Evolutionary conservation across 2,113 vertebrate genomes (phyloP).

Genomic region (Corythaeola cristata): DNA sequence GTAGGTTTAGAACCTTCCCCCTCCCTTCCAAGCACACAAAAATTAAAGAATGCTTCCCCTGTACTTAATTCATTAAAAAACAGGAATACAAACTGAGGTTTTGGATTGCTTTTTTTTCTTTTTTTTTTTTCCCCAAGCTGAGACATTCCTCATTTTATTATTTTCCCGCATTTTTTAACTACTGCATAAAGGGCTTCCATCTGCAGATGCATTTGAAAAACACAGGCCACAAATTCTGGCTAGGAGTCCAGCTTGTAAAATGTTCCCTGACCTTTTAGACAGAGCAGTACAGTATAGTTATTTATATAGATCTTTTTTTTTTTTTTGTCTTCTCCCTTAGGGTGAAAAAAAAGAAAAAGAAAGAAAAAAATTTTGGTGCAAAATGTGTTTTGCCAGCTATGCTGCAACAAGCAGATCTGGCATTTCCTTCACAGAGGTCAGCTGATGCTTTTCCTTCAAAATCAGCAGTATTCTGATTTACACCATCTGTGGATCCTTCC

Average conservation of each 20-base stretch:
- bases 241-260: background rate
- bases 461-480: background rate
- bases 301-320: background rate
- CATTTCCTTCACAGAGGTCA: background rate
- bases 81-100: background rate
- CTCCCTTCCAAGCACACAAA: slow-evolving; percentile 2
- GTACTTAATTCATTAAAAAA: slow-evolving; percentile 58
- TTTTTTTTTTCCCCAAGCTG: slow-evolving; percentile 21
- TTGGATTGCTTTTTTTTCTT: background rate
- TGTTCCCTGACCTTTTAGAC: background rate
- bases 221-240: background rate
- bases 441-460: background rate
- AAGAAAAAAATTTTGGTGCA: background rate
- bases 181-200: slow-evolving; percentile 2
- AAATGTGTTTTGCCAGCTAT: background rate
- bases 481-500: background rate
- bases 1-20: background rate
- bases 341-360: too few species aligned
- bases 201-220: background rate
- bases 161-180: slow-evolving; percentile 71
- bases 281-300: slow-evolving; percentile 3
- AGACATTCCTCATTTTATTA: slow-evolving; percentile 77
- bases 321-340: background rate
- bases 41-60: slow-evolving; percentile 52
- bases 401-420: background rate